Percentiles rank a stretch among this genome's conserved stretches.
Conservation (phyloP, 2,888 invertebrate genomes). For the Dicranocentrus wangi region DNA sequence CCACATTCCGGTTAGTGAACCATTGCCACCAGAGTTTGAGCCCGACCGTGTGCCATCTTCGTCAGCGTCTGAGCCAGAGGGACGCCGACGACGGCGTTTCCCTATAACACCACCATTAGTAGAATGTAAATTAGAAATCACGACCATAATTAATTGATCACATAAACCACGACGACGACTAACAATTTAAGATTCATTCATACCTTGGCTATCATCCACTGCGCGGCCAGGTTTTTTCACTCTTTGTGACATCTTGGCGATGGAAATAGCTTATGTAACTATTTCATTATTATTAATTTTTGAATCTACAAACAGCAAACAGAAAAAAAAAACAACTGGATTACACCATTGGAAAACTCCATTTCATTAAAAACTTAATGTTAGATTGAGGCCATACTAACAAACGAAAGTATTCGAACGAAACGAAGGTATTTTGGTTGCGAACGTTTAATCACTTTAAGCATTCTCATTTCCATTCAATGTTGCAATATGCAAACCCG, state of each 20-base stretch:
- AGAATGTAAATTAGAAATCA: too few species aligned
- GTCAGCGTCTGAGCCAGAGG: constrained; percentile 75
- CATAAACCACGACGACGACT: too few species aligned
- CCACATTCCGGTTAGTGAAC: constrained; percentile 77
- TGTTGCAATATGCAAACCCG: too few species aligned
- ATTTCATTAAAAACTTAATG: too few species aligned
- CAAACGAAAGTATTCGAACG: too few species aligned
- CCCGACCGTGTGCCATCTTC: constrained; percentile 75
- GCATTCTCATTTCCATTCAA: too few species aligned
- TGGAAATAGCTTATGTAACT: constrained; percentile 30
- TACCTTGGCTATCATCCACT: constrained; percentile 72
- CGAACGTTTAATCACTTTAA: too few species aligned
- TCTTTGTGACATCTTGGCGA: constrained; percentile 73
- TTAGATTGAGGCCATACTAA: too few species aligned
- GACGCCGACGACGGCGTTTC: constrained; percentile 85
- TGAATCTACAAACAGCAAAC: constrained; percentile 27
- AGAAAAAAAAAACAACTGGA: constrained; percentile 14
- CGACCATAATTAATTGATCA: too few species aligned
- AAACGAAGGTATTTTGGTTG: too few species aligned
- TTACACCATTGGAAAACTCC: too few species aligned
- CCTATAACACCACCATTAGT: constrained; percentile 45
- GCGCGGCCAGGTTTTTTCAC: constrained; percentile 73
- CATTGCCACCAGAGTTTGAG: constrained; percentile 78
- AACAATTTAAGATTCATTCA: not conserved
- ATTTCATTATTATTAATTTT: constrained; percentile 36